Conservation (phyloP, 2,797 vertebrate genomes). For the Siniperca undulata region DNA sequence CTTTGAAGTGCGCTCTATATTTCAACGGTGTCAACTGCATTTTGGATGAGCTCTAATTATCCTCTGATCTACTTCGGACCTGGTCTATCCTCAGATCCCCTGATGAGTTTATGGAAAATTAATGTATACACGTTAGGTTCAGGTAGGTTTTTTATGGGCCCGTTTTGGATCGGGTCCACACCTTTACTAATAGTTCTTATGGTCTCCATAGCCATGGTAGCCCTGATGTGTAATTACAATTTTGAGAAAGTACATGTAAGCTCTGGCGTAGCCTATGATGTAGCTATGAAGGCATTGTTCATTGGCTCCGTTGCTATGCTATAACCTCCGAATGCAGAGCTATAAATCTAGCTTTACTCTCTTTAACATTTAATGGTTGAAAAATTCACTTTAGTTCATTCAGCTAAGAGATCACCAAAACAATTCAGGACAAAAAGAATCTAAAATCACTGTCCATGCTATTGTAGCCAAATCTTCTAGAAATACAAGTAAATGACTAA, state of each 20-base stretch:
- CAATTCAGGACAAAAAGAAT: no score
- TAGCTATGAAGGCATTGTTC: background rate
- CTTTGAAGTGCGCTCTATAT: no score
- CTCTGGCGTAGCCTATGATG: background rate
- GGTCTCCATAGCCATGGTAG: no score
- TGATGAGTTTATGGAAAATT: background rate
- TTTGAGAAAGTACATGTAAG: background rate
- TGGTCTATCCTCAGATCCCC: background rate
- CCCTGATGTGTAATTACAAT: background rate
- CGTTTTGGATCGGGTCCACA: background rate
- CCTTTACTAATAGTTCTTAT: background rate
- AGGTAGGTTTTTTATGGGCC: background rate
- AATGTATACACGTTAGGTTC: background rate
- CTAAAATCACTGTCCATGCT: background rate
- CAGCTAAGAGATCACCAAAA: background rate
- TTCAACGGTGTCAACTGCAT: no score
- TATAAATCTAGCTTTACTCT: background rate
- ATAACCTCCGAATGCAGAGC: background rate
- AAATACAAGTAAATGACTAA: background rate
- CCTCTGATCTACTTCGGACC: background rate
- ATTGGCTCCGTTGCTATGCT: background rate
- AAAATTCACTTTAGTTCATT: background rate
- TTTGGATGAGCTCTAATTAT: no score
- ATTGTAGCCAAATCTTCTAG: background rate
- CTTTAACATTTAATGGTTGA: background rate